Base-by-base conservation (phyloP, 1,140 invertebrate species). In the Aplysia californica region DNA sequence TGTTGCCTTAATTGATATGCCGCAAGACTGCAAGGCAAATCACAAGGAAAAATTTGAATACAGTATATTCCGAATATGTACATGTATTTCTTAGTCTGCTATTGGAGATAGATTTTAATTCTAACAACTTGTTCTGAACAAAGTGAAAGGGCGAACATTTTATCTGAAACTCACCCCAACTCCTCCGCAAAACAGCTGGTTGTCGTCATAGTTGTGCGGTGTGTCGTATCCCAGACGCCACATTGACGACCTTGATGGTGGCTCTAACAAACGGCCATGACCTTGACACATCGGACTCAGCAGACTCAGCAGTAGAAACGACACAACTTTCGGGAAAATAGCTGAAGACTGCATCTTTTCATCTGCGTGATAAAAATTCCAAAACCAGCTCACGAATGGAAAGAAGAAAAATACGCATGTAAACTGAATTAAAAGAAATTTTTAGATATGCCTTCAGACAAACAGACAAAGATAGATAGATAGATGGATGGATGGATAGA, bases 151-250 rank as follows among this genome's bases (percentile, higher is more conserved):
- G n/a, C n/a, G n/a, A n/a, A n/a, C n/a, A n/a, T n/a, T n/a, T n/a
- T n/a, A n/a, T n/a, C n/a, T n/a, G n/a, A 3, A 18, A 81, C 79
- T 82, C 81, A 86, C 85, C 21, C 75, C 92, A 85, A 95, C 95
- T 44, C 96, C 97, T 0, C 97, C 96, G 79, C 94, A 94, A 84
- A 92, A 94, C 0, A 94, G 87, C 83, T 93, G 95, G 81, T 96
- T 97, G 87, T 98, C 96, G 80, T 97, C 96, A 85, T 97, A 97
- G 89, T 98, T 97, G 10, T 95, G 94, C 0, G 96, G 95, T 90
- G 96, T 96, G 0, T 94, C 93, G 89, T 94, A 98, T 0, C 96
- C 96, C 84, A 96, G 95, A 65, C 96, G 91, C 96, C 96, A 98
- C 95, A 97, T 96, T 5, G 93, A 93, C 88, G 97, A 97, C 23